Evolutionary conservation across 2,797 vertebrate species (phyloP).

Genomic region (Thripadectes ignobilis): DNA sequence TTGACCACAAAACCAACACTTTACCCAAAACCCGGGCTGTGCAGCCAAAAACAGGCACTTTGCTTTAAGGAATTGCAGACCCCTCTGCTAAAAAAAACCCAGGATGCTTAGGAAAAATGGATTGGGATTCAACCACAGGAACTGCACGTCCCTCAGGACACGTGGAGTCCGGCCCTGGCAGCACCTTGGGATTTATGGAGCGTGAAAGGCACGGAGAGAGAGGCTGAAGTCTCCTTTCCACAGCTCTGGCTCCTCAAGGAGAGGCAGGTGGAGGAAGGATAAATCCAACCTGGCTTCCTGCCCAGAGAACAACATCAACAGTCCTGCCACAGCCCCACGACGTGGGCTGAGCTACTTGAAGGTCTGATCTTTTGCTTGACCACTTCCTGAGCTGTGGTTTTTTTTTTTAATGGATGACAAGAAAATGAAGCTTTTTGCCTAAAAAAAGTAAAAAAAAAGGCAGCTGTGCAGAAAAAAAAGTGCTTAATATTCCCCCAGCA

Average conservation of each 20-base stretch:
- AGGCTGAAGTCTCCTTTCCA: neutral
- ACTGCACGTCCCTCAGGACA: neutral
- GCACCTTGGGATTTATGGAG: neutral
- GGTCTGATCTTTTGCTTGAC: neutral
- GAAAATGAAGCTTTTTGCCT: neutral
- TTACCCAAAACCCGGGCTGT: neutral
- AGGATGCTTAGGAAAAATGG: neutral
- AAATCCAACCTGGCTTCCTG: neutral
- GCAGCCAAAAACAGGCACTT: neutral
- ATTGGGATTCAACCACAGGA: neutral
- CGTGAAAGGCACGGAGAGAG: neutral
- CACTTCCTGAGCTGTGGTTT: neutral
- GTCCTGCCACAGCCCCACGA: neutral
- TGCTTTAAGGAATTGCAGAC: neutral
- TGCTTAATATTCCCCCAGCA: neutral
- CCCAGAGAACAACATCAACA: neutral
- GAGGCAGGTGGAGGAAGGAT: neutral
- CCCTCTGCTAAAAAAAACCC: neutral
- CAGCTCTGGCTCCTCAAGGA: neutral
- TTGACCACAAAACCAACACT: neutral
- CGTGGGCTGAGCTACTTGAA: rapidly evolving
- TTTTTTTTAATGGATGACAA: neutral
- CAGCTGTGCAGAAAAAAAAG: neutral
- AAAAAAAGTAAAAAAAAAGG: neutral
- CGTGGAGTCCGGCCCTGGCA: neutral